Conservation (phyloP, 2,888 invertebrate species). For the Ormyrus thymus region DNA sequence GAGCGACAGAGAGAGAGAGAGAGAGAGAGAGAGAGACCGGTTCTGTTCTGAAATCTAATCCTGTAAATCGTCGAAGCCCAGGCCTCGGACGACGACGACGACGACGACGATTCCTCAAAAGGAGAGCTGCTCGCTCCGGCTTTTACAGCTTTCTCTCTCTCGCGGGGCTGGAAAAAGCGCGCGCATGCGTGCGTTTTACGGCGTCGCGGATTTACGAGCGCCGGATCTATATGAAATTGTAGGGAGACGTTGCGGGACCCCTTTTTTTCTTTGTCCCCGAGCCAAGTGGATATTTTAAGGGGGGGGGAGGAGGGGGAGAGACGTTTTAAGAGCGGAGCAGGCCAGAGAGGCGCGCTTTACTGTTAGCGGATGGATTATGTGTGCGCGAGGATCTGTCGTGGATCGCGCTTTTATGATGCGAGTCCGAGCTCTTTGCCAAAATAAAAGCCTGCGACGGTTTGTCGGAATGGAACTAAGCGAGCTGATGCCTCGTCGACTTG, state of each 20-base stretch:
- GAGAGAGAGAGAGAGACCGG: conserved; percentile 27
- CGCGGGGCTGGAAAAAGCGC: not conserved
- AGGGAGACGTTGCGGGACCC: conserved; percentile 12
- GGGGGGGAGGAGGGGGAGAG: too few relatives aligned
- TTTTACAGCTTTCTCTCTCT: conserved; percentile 24
- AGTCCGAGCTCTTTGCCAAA: too few relatives aligned
- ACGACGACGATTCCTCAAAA: conserved; percentile 35
- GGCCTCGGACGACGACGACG: not conserved
- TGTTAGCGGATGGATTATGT: too few relatives aligned
- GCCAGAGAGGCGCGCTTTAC: too few relatives aligned
- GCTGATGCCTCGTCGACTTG: too few relatives aligned
- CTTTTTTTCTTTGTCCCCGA: not conserved
- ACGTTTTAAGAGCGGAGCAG: too few relatives aligned
- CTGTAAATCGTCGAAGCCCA: conserved; percentile 36
- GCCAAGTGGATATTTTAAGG: too few relatives aligned
- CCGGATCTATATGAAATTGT: not conserved
- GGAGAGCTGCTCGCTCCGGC: not conserved
- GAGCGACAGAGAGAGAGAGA: not conserved
- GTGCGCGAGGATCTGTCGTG: too few relatives aligned
- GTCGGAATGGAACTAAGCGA: too few relatives aligned
- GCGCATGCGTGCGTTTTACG: conserved; percentile 22
- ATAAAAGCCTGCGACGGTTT: too few relatives aligned
- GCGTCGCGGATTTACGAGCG: conserved; percentile 35
- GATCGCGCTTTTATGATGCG: too few relatives aligned
- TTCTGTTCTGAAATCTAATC: conserved; percentile 34